Conservation (phyloP, 2,797 vertebrate genomes). For the Ceyx erithaca region DNA sequence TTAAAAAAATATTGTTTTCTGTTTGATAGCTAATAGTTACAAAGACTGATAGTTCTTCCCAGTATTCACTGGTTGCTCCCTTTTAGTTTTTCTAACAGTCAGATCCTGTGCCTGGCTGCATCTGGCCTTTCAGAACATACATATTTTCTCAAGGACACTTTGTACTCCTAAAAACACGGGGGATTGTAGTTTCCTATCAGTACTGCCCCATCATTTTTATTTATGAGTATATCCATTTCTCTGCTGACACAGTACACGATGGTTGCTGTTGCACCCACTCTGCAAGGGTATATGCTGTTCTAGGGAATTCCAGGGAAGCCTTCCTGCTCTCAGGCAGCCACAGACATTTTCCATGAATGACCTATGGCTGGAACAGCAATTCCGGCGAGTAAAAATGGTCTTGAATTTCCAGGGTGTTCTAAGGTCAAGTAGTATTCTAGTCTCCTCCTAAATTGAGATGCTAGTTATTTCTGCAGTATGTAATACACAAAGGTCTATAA, state of each 20-base stretch:
- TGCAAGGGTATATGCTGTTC: background rate
- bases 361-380: background rate
- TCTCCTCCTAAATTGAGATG: background rate
- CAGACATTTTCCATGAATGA: background rate
- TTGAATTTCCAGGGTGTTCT: background rate
- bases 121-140: background rate
- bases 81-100: background rate
- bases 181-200: background rate
- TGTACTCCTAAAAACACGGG: background rate
- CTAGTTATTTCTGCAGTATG: background rate
- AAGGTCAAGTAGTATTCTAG: background rate
- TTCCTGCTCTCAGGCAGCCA: background rate
- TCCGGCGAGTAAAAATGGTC: background rate
- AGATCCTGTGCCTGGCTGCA: background rate
- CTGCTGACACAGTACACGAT: background rate
- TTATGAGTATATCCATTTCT: background rate
- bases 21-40: background rate
- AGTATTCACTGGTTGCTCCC: background rate
- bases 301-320: background rate
- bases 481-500: background rate
- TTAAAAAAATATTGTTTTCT: background rate
- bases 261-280: background rate
- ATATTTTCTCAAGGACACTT: background rate
- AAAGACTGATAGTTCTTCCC: background rate
- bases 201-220: background rate